Evolutionary conservation across 2,113 vertebrate genomes (phyloP), one percentile per base, ranked within the genome.

Genomic region (Natator depressus): DNA sequence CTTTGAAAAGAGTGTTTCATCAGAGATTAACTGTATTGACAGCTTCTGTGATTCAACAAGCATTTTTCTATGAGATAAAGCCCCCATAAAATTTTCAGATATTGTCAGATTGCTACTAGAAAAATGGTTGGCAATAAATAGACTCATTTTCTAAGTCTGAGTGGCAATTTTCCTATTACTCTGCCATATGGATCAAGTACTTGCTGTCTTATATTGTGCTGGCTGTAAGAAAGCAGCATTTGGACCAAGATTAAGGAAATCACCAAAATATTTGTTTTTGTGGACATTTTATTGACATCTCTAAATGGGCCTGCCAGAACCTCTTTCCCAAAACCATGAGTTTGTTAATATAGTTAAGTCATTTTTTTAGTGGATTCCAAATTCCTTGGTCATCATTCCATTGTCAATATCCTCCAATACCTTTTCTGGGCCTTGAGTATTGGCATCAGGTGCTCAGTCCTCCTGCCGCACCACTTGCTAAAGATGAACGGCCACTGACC

Each of bases 191-290:
- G 94, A 97, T 97, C 94, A 98, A 98, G 93, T 93, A 85, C 84
- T 95, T 95, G 92, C 75, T 57, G 78, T 95, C 97, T 82, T 93
- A 94, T 95, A 91, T 82, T 94, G 49, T 89, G 8, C 94, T 95
- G 94, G 76, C 90, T 97, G 59, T 94, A 95, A 82, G 80, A 86
- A 97, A 96, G 93, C 62, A 97, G 88, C 84, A 53, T 27, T 94
- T 97, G 65, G 91, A 85, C 69, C 80, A 95, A 97, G 97, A 98
- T 97, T 97, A 98, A 98, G 96, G 96, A 98, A 98, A 98, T 97
- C 82, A 94, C 46, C 3, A 96, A 98, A 97, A 97, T 93, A 97
- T 96, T 98, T 98, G 94, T 96, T 98, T 97, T 94, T 83, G 35
- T 89, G 91, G 80, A 24, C 49, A 85, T 95, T 97, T 78, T 97